Evolutionary conservation across 2,113 vertebrate species (phyloP), one percentile per base, ranked within the genome.

Genomic region (Ageneiosus marmoratus): DNA sequence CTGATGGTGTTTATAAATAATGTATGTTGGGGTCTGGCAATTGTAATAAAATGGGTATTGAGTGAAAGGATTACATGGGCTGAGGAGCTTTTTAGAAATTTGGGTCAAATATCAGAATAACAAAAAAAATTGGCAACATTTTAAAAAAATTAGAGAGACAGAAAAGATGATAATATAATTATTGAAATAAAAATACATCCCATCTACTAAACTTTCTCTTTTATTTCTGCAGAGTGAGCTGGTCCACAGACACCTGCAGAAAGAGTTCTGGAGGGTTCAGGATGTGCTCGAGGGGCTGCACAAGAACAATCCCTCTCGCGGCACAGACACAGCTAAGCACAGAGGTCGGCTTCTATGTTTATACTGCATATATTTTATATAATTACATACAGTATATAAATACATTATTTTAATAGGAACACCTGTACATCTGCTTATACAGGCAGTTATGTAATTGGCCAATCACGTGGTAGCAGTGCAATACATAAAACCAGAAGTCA

Each of bases 231-330:
- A 99, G 98, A 97, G 95, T 0, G 97, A 98, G 85, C 80, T 96
- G 86, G 94, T 97, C 11, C 96, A 93, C 83, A 85, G 94, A 89
- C 97, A 99, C 90, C 96, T 98, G 89, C 97, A 99, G 91, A 99
- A 97, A 91, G 97, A 99, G 91, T 97, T 98, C 90, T 98, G 98
- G 97, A 93, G 96, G 86, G 96, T 99, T 86, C 98, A 99, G 90
- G 98, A 99, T 0, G 96, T 97, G 53, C 94, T 98, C 91, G 98
- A 99, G 88, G 97, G 96, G 76, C 93, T 99, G 81, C 94, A 96
- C 90, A 99, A 98, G 90, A 97, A 94, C 83, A 97, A 97, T 85
- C 95, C 95, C 0, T 98, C 97, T 77, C 93, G 97, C 7, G 97
- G 96, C 84, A 97, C 97, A 0, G 96, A 98, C 89, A 97, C 96